A percentile compares a stretch with the other conserved stretches of the same genome.
phyloP scores from a whole-genome alignment of 2,797 vertebrate species.

The Takifugu rubripes region DNA sequence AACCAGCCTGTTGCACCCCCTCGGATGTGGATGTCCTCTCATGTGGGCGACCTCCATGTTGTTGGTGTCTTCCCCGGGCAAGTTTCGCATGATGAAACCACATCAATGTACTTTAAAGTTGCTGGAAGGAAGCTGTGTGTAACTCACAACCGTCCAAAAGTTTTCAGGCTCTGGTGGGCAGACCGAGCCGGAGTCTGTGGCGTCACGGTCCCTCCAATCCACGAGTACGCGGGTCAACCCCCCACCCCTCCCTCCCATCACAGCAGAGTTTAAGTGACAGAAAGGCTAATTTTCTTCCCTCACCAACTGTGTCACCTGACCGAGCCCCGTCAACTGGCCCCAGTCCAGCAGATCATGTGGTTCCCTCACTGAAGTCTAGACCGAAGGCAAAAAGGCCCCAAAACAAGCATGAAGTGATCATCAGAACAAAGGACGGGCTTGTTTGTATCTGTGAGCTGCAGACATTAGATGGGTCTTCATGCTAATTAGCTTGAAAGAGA shows the following conservation, averaged over 20 bases:
- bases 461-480: neutral
- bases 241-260: neutral
- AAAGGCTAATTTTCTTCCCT: conserved; percentile 5
- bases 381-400: neutral
- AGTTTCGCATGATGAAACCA: too few relatives aligned
- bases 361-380: conserved; percentile 12
- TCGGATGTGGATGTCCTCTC: too few relatives aligned
- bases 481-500: neutral
- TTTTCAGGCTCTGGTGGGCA: too few relatives aligned
- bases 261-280: neutral
- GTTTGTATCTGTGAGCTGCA: neutral
- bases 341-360: conserved; percentile 31
- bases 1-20: neutral
- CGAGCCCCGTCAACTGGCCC: conserved; percentile 22
- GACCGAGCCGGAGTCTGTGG: neutral
- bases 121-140: too few relatives aligned
- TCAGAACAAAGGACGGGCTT: conserved; percentile 11
- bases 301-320: conserved; percentile 32
- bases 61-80: too few relatives aligned
- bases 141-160: too few relatives aligned
- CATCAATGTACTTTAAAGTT: too few relatives aligned
- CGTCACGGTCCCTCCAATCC: neutral
- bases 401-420: conserved; percentile 7
- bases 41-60: too few relatives aligned
- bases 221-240: conserved; percentile 2